Percentiles rank a stretch among this genome's conserved stretches.
Conservation (phyloP, 2,797 vertebrate genomes). For the Morelia viridis region DNA sequence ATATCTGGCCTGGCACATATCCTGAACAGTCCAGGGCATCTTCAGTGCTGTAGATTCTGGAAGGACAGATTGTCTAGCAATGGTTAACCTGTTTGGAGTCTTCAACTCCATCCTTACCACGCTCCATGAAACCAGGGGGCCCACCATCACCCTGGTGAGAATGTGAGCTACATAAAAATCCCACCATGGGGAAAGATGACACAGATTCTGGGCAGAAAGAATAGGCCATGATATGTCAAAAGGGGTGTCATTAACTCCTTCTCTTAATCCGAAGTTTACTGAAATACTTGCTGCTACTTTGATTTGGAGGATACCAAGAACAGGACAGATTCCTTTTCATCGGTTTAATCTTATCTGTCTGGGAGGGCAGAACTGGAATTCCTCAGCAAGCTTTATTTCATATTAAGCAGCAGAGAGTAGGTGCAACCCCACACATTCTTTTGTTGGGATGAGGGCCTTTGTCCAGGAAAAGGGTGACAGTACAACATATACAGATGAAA, state of each 20-base stretch:
- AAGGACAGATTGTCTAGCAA: background rate
- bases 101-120: background rate
- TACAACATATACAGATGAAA: constrained; percentile 50
- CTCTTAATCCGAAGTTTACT: constrained; percentile 31
- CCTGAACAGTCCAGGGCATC: background rate
- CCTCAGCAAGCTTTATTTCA: constrained; percentile 57
- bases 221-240: constrained; percentile 13
- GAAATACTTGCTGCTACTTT: constrained; percentile 39
- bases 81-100: background rate
- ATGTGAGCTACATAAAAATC: background rate
- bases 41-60: background rate
- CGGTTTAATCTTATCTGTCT: constrained; percentile 63
- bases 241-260: constrained; percentile 24
- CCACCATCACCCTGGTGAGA: background rate
- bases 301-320: constrained; percentile 48
- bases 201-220: background rate
- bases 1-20: background rate
- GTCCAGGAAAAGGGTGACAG: constrained; percentile 35
- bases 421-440: constrained; percentile 55
- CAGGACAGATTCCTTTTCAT: constrained; percentile 37
- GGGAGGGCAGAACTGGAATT: constrained; percentile 42
- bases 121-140: too few species aligned
- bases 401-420: constrained; percentile 61
- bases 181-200: background rate
- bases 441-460: constrained; percentile 49